phyloP scores from a whole-genome alignment of 2,797 vertebrate species.

The Rhincodon typus region DNA sequence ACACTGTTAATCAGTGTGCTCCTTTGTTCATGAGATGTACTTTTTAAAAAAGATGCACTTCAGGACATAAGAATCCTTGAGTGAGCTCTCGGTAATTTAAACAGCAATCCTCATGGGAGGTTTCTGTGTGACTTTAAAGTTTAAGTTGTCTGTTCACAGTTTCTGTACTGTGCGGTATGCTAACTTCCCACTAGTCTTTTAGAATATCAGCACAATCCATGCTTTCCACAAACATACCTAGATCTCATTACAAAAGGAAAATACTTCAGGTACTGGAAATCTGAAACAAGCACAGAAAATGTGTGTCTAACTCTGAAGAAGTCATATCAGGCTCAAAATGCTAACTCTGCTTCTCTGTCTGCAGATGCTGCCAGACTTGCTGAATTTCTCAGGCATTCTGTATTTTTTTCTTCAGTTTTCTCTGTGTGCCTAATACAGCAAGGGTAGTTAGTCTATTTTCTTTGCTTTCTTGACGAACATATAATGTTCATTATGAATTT shows the following conservation, averaged over 20 bases:
- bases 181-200: neutral
- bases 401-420: neutral
- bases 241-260: too few relatives aligned
- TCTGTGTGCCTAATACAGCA: neutral
- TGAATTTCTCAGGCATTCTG: too few relatives aligned
- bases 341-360: too few relatives aligned
- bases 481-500: neutral
- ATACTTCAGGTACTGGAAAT: too few relatives aligned
- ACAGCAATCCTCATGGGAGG: neutral
- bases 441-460: neutral
- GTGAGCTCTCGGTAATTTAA: neutral
- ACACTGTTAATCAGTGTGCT: neutral
- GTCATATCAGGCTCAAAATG: too few relatives aligned
- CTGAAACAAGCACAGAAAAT: too few relatives aligned
- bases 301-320: too few relatives aligned
- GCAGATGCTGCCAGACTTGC: too few relatives aligned
- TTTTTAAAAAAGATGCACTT: neutral
- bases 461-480: neutral
- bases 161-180: neutral
- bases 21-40: neutral
- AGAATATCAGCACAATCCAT: neutral
- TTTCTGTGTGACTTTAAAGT: neutral
- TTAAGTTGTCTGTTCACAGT: neutral
- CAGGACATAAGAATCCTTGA: neutral
- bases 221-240: neutral